These are phyloP conservation scores for Columba janthina DNA, from an alignment of 2,113 vertebrate species.

Conservation along the genomic window DNA sequence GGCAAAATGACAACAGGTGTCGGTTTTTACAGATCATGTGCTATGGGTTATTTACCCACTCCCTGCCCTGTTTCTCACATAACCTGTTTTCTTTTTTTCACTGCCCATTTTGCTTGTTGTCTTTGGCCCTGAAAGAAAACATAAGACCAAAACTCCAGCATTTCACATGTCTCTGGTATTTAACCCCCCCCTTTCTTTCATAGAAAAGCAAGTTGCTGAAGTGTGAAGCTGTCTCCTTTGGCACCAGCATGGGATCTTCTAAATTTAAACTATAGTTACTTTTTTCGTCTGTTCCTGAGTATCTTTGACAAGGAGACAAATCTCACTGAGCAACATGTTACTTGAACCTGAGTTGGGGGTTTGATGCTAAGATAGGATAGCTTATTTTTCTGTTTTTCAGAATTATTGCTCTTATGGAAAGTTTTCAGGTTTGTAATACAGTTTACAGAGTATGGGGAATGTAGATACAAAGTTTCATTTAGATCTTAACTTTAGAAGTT, in stretches of 20 bases:
- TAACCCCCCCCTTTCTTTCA: not conserved
- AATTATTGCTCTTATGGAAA: too few species aligned
- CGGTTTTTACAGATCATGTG: not conserved
- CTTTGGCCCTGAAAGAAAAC: not conserved
- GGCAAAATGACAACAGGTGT: not conserved
- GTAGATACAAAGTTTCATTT: not conserved
- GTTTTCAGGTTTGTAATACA: not conserved
- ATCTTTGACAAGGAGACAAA: not conserved
- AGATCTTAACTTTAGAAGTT: not conserved
- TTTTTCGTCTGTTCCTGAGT: not conserved
- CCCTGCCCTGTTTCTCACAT: not conserved
- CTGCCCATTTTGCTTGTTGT: not conserved
- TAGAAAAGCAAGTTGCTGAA: conserved; percentile 3
- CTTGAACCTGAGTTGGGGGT: not conserved
- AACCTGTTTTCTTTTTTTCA: not conserved
- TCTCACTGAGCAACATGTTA: not conserved
- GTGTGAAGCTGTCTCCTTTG: not conserved
- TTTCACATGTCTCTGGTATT: conserved; percentile 14
- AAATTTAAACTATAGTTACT: not conserved
- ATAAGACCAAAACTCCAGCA: not conserved
- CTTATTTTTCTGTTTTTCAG: not conserved
- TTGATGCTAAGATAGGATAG: not conserved
- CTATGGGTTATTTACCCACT: not conserved
- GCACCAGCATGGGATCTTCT: not conserved
- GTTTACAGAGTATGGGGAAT: not conserved